These are phyloP conservation scores for Callithrix jacchus DNA, from an alignment of 2,113 vertebrate genomes.

Conservation along the genomic window DNA sequence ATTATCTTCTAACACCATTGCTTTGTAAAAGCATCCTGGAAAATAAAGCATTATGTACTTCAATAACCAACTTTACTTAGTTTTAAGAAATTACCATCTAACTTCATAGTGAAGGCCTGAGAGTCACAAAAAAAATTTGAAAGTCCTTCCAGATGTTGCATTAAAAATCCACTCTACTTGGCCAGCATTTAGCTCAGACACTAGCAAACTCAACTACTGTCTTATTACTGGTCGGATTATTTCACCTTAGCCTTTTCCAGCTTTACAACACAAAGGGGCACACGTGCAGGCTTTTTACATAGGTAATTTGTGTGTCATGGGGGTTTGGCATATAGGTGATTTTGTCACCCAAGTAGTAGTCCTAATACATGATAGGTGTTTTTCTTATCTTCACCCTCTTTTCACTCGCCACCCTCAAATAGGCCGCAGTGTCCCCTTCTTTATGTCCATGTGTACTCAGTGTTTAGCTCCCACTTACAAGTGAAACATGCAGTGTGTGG, in stretches of 20 bases:
- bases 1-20: background rate
- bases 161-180: constrained; percentile 10
- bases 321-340: no score
- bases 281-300: no score
- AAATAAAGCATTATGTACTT: background rate
- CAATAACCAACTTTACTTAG: background rate
- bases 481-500: no score
- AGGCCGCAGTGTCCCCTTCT: no score
- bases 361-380: no score
- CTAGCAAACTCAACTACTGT: constrained; percentile 3
- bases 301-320: no score
- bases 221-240: background rate
- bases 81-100: constrained; percentile 29
- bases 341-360: no score
- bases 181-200: constrained; percentile 1
- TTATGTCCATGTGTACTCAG: no score
- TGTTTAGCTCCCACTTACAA: no score
- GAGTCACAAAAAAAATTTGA: background rate
- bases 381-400: no score
- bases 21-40: background rate
- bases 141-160: background rate
- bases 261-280: background rate
- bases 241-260: background rate
- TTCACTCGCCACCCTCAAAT: no score
- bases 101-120: background rate